Conservation (phyloP, 2,888 invertebrate species). For the Lottia scabra region DNA sequence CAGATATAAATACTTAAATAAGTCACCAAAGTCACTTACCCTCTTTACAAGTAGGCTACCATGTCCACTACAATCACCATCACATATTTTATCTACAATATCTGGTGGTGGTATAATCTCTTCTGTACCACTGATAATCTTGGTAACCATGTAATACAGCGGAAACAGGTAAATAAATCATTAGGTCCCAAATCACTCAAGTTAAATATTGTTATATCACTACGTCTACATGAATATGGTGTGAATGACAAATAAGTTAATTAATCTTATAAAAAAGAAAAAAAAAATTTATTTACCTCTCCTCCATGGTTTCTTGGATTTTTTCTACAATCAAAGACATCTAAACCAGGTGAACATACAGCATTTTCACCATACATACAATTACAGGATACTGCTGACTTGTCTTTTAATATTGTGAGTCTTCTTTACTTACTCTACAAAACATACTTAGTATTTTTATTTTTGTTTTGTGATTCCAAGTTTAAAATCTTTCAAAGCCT, state of each 20-base stretch:
- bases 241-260: no score
- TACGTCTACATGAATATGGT: no score
- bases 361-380: constrained; percentile 25
- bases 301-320: not conserved
- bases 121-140: constrained; percentile 24
- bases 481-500: no score
- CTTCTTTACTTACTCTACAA: constrained; percentile 33
- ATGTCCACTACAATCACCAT: constrained; percentile 41
- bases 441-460: not conserved
- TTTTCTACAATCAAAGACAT: constrained; percentile 34
- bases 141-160: constrained; percentile 20
- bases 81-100: constrained; percentile 36
- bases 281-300: not conserved
- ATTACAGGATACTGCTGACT: constrained; percentile 29
- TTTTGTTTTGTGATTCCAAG: no score
- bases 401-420: constrained; percentile 15
- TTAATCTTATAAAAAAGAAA: no score
- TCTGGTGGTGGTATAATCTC: constrained; percentile 29
- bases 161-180: no score
- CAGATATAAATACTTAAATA: not conserved
- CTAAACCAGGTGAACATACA: constrained; percentile 25
- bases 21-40: constrained; percentile 32
- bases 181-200: no score
- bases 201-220: no score
- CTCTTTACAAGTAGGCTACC: constrained; percentile 39